Percentiles rank a stretch among this genome's conserved stretches.
These are phyloP conservation scores for Mirza zaza DNA, from an alignment of 2,113 vertebrate species.

Conservation along the genomic window DNA sequence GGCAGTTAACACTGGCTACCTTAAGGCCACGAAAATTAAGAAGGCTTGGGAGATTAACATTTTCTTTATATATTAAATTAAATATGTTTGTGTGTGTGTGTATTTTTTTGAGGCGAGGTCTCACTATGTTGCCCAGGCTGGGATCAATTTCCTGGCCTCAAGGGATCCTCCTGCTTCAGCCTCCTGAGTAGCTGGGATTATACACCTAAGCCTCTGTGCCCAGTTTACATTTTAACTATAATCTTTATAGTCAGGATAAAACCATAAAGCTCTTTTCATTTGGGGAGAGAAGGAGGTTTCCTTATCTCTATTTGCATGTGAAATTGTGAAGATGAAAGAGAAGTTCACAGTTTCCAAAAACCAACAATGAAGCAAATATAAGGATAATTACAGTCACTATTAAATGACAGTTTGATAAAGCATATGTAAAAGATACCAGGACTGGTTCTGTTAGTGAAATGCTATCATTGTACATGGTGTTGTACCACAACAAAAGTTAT, in stretches of 20 bases:
- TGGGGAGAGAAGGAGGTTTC: not conserved
- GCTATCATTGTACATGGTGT: not conserved
- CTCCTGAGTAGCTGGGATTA: no score
- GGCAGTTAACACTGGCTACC: not conserved
- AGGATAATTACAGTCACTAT: not conserved
- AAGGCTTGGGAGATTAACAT: not conserved
- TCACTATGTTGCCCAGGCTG: no score
- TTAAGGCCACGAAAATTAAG: slow-evolving; percentile 32
- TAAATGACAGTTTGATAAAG: not conserved
- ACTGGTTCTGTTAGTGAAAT: not conserved
- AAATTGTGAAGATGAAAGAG: not conserved
- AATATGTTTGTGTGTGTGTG: not conserved
- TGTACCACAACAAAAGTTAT: not conserved
- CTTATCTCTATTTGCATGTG: not conserved
- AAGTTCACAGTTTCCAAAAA: not conserved
- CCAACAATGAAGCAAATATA: not conserved
- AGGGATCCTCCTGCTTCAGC: no score
- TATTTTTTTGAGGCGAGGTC: no score
- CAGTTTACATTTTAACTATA: not conserved
- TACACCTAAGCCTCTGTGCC: no score
- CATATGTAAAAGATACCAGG: not conserved
- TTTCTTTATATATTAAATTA: not conserved
- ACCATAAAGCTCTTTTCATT: not conserved
- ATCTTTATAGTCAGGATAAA: slow-evolving; percentile 28
- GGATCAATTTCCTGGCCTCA: no score